Base-by-base conservation (phyloP, 2,888 invertebrate genomes). In the Crioceris asparagi region DNA sequence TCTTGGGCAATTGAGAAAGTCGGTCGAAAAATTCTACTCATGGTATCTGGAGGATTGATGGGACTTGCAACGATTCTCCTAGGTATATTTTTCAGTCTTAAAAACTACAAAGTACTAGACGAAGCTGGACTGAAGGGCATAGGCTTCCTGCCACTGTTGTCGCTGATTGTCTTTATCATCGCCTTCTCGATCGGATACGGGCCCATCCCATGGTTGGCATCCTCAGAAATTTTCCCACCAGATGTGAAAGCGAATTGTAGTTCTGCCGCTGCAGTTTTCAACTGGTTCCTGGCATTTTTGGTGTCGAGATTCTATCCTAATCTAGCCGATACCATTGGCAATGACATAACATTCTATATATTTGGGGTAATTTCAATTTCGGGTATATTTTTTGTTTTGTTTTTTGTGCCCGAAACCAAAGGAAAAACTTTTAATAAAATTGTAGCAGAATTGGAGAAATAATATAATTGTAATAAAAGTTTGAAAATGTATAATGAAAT, bases 181-280 rank as follows among this genome's bases (percentile, higher is more conserved):
- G 74, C 83, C 16, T 90, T 90, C 65, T 83, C 85, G 0, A 55
- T 88, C 23, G 88, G 88, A 29, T 81, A 78, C 51, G 90, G 90
- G 0, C 91, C 91, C 0, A 83, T 91, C 30, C 90, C 91, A 0
- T 87, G 85, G 85, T 72, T 90, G 70, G 82, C 85, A 69, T 71
- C 82, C 58, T 76, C 87, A 2, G 91, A 91, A 60, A 67, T 91
- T 8, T 83, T 91, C 59, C 73, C 84, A 32, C 70, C 80, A 1
- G 79, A 85, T 48, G 81, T 87, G 39, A 87, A 84, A 58, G 79
- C 77, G 1, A 70, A 80, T 36, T 83, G 83, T 25, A 76, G 79
- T 8, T 82, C 86, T 1, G 75, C 84, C 10, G 84, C 85, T 1
- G 83, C 85, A n/a, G 74, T 85, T 1, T 73, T 83, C 34, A 90